Evolutionary conservation across 2,888 invertebrate species (phyloP), one percentile per base, ranked within the genome.

Genomic region (Leptura quadrifasciata): DNA sequence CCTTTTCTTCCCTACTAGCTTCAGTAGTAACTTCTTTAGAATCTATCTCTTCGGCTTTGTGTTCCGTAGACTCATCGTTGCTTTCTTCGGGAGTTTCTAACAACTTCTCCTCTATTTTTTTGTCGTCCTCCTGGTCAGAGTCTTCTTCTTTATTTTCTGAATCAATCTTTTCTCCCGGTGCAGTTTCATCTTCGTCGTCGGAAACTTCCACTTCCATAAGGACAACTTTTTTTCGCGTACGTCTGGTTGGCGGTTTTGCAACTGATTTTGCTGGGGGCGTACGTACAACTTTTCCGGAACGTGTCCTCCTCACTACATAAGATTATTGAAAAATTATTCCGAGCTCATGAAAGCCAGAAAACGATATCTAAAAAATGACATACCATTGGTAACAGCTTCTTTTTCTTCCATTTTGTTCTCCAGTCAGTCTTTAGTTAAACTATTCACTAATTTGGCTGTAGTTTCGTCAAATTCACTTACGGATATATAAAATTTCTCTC

Each of bases 271-370:
- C 82, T 17, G 86, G 78, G 21, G 88, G 81, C 12, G 86, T 76
- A 75, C 85, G 81, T 5, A 90, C 87, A 2, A 89, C 83, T 80
- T 92, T 90, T 15, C 92, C 91, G 0, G 93, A 93, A 65, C 93
- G 90, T 18, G 93, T 92, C 54, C 92, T 90, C 67, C 92, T 89
- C 47, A 90, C 92, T 92, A 79, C n/a, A 47, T 39, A 12, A 39
- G 6, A 63, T 12, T 39, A 17, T 20, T 35, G 35, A 31, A 24
- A 57, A 54, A 68, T 47, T 27, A n/a, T 10, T 27, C 27, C 52
- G 15, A n/a, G 60, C 17, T 24, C n/a, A 3, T 5, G 20, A 15
- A 12, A 18, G 20, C 9, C 27, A 47, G 12, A 27, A 35, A 73
- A 21, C 12, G 21, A 61, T 54, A 18, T 31, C 12, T n/a, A 47